phyloP scores from a whole-genome alignment of 2,113 vertebrate species.

The Poecilia latipinna region DNA sequence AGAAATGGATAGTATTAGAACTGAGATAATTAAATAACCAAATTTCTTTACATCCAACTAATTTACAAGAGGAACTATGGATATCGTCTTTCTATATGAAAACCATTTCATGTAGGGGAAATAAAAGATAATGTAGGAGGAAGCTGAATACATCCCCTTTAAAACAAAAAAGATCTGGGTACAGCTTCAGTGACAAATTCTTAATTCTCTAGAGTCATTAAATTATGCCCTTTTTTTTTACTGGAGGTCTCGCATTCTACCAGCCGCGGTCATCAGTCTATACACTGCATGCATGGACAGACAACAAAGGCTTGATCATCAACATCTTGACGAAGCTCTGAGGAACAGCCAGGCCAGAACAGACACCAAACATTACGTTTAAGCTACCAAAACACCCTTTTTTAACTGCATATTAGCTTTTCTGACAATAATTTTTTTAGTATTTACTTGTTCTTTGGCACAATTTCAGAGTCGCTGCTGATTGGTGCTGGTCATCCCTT shows the following conservation, averaged over 20 bases:
- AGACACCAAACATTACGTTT: background rate
- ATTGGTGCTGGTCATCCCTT: no score
- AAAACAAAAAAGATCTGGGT: background rate
- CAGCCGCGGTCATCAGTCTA: background rate
- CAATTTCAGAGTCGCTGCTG: no score
- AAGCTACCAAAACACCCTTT: no score
- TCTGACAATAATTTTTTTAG: no score
- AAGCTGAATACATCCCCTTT: background rate
- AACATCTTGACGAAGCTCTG: background rate
- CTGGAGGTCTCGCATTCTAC: conserved; percentile 8
- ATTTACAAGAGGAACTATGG: background rate
- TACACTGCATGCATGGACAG: background rate
- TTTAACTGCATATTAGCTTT: no score
- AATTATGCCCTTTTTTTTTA: background rate
- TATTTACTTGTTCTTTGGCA: no score
- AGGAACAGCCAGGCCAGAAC: background rate
- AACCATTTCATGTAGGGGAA: no score
- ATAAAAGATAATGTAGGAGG: no score
- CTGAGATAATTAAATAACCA: background rate
- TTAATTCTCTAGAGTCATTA: background rate
- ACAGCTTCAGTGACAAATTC: background rate
- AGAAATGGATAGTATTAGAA: background rate
- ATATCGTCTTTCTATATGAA: background rate
- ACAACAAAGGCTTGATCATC: background rate
- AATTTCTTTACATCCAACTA: background rate